Evolutionary conservation across 2,113 vertebrate genomes (phyloP).

Genomic region (Rousettus leschenaultii): DNA sequence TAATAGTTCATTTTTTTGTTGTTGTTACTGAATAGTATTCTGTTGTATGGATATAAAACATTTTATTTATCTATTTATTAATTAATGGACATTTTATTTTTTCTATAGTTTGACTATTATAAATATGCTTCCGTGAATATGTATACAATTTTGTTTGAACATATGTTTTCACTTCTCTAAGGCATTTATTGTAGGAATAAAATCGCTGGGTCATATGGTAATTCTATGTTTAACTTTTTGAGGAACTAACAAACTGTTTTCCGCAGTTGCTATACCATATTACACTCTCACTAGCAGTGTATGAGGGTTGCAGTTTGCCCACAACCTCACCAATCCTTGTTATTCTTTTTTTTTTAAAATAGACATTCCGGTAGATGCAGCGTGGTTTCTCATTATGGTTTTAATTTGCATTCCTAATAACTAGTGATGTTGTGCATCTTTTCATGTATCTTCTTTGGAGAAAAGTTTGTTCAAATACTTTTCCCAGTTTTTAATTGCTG

Average conservation of each 20-base stretch:
- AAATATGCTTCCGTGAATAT: not conserved
- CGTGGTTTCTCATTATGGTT: not conserved
- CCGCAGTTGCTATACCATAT: not conserved
- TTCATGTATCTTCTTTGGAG: not conserved
- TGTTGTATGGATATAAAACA: no score
- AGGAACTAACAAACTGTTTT: not conserved
- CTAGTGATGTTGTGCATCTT: not conserved
- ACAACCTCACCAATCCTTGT: accelerated
- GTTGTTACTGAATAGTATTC: not conserved
- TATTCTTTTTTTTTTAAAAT: not conserved
- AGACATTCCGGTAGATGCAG: not conserved
- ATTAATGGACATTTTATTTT: not conserved
- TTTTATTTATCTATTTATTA: not conserved
- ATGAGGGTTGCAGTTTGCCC: not conserved
- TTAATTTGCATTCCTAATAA: not conserved
- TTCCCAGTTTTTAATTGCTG: not conserved
- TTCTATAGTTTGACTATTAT: not conserved
- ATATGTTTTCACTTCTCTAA: not conserved
- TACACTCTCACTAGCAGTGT: not conserved
- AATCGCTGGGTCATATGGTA: not conserved
- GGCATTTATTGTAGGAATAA: not conserved
- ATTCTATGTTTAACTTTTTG: not conserved
- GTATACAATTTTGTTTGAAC: not conserved
- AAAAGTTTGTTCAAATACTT: not conserved
- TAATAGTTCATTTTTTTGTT: not conserved